These are phyloP conservation scores for Apomyelois bistriatella DNA, from an alignment of 2,888 invertebrate genomes.

Conservation along the genomic window DNA sequence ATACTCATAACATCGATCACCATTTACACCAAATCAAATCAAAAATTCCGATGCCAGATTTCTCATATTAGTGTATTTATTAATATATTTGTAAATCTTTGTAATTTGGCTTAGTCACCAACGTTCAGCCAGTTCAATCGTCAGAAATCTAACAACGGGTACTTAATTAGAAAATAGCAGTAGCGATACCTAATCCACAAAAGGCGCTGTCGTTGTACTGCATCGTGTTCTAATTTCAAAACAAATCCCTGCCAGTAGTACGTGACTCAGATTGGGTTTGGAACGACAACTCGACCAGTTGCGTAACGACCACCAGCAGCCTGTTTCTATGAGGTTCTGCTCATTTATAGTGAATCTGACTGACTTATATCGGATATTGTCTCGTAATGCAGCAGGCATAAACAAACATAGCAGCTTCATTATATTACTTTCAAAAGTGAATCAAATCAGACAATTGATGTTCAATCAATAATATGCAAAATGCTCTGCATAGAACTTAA, in stretches of 20 bases:
- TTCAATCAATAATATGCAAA: too few species aligned
- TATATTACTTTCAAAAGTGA: too few species aligned
- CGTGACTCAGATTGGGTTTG: constrained; percentile 76
- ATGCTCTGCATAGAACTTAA: constrained; percentile 4
- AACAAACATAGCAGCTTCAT: background rate
- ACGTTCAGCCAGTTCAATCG: constrained; percentile 14
- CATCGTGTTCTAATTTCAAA: constrained; percentile 74
- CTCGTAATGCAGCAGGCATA: constrained; percentile 5
- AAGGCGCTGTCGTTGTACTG: constrained; percentile 62
- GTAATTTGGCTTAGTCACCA: background rate
- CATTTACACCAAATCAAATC: too few species aligned
- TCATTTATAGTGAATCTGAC: constrained; percentile 63
- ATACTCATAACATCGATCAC: too few species aligned
- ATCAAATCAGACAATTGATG: background rate
- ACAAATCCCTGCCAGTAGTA: constrained; percentile 73
- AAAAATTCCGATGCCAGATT: too few species aligned
- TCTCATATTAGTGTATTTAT: too few species aligned
- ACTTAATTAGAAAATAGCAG: constrained; percentile 59
- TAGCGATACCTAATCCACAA: constrained; percentile 61
- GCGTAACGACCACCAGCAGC: constrained; percentile 42
- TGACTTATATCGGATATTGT: constrained; percentile 21
- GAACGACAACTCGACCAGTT: constrained; percentile 63
- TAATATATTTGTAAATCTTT: background rate
- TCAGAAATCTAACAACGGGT: constrained; percentile 27
- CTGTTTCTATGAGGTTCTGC: constrained; percentile 41